phyloP scores from a whole-genome alignment of 2,113 vertebrate species.

The Nesoenas mayeri region DNA sequence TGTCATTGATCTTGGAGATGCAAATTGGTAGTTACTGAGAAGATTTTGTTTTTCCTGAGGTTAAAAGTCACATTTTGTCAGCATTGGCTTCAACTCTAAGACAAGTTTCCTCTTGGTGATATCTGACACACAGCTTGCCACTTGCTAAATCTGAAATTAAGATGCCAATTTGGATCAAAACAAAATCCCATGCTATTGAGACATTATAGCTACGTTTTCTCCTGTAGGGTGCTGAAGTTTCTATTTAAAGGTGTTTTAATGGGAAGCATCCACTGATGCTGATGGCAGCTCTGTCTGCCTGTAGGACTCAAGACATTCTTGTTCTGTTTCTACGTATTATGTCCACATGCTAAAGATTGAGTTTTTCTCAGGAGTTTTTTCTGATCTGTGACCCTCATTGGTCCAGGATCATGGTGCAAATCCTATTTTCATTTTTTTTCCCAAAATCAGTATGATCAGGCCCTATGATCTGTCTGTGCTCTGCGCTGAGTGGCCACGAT shows the following conservation, averaged over 20 bases:
- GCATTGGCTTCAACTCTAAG: background rate
- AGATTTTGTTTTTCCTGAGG: background rate
- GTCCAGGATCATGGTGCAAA: background rate
- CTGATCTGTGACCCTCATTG: background rate
- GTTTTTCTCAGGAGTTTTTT: background rate
- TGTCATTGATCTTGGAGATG: background rate
- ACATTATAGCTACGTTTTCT: background rate
- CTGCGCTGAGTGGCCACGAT: background rate
- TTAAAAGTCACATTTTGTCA: background rate
- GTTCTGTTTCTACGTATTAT: background rate
- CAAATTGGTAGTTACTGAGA: background rate
- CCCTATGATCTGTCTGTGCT: fast-evolving
- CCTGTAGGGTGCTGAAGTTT: background rate
- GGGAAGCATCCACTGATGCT: background rate
- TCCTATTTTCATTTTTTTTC: background rate
- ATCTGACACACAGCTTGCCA: background rate
- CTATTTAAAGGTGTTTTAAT: background rate
- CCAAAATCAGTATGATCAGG: too few relatives aligned
- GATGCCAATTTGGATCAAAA: background rate
- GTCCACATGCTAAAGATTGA: background rate
- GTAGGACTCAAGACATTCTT: background rate
- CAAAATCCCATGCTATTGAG: background rate
- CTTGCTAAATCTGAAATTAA: background rate
- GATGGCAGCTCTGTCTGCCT: background rate
- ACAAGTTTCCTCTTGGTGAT: background rate